Evolutionary conservation across 2,888 invertebrate species (phyloP), one percentile per base, ranked within the genome.

Genomic region (Epirrhoe tristata): DNA sequence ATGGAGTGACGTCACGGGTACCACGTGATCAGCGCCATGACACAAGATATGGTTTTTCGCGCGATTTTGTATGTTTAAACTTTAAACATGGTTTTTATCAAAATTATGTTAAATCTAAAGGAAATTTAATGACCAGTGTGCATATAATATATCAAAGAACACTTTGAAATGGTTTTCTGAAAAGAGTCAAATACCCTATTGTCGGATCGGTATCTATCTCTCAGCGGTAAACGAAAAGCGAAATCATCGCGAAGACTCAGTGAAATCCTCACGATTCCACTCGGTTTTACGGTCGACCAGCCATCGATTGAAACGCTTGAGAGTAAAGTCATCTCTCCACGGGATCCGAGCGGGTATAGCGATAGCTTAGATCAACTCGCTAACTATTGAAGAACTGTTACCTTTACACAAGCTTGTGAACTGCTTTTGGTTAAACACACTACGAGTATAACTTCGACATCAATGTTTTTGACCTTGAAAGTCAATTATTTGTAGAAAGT

Each of bases 261-360:
- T 76, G 71, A 79, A 81, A 76, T 78, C 75, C 72, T 71, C 70
- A 75, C 64, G 71, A 75, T 74, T 78, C 73, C 68, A 71, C 70
- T 73, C 67, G 67, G 74, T 79, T 74, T 68, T 68, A 68, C 73
- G 69, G 75, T 69, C 75, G 75, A 73, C 59, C 62, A 65, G 68
- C 51, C 68, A 78, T 70, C 73, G 73, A 76, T 79, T 67, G 72
- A 74, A 69, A 69, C 63, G 71, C 71, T 78, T 68, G 59, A 69
- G 62, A 67, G 64, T 69, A 65, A 59, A 73, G 69, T 74, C 63
- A 69, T 72, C 59, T 71, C 61, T 63, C 59, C 17, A 10, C 34
- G 63, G 54, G 54, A 64, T 54, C 46, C 46, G 14, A 59, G 51
- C 36, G 43, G 43, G n/a, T n/a, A n/a, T 24, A 59, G 8, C 36